A percentile compares a stretch with the other conserved stretches of the same genome.
These are phyloP conservation scores for Catonia carolina DNA, from an alignment of 2,888 invertebrate species.

Conservation along the genomic window DNA sequence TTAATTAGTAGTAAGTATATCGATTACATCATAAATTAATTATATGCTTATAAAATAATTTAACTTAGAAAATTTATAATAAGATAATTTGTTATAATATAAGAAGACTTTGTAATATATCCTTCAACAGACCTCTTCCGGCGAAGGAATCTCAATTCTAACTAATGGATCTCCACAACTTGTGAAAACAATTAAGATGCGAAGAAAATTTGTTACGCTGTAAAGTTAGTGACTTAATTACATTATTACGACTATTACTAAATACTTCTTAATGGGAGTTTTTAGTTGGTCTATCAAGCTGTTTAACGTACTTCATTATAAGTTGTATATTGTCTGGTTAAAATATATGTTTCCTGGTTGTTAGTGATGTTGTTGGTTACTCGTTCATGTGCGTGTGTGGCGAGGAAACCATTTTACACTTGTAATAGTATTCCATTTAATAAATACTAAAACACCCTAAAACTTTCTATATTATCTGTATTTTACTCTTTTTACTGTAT, in stretches of 20 bases:
- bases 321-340: conserved; percentile 6
- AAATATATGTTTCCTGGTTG: neutral
- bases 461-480: conserved; percentile 11
- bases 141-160: too few species aligned
- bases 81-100: too few species aligned
- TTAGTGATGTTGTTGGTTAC: too few species aligned
- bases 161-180: conserved; percentile 7
- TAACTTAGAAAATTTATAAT: too few species aligned
- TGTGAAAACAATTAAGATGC: conserved; percentile 19
- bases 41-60: neutral
- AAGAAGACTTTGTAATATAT: too few species aligned
- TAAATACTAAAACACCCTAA: neutral
- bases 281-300: conserved; percentile 21
- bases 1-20: too few species aligned
- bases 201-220: conserved; percentile 18
- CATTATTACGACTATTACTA: conserved; percentile 21
- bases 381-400: too few species aligned
- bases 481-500: neutral
- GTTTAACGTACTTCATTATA: conserved; percentile 7
- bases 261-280: conserved; percentile 27
- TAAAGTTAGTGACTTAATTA: conserved; percentile 22
- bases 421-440: too few species aligned
- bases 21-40: neutral
- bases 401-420: too few species aligned
- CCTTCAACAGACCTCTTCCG: too few species aligned